Evolutionary conservation across 2,113 vertebrate genomes (phyloP), one percentile per base, ranked within the genome.

Genomic region (Albula glossodonta): DNA sequence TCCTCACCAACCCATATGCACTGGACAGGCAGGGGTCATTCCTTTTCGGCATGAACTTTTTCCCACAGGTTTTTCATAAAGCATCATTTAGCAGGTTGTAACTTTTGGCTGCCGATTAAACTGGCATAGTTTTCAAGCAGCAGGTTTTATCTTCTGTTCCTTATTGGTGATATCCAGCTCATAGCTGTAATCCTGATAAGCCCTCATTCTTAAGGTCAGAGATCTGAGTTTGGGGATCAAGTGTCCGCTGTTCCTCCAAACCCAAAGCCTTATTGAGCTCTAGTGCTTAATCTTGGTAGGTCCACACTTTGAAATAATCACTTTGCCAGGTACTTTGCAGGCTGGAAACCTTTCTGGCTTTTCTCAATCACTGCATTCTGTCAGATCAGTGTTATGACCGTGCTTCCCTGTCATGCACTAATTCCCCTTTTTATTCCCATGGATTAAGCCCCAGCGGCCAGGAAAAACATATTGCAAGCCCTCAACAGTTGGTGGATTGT

Each of bases 391-490:
- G 19, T 63, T 48, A 70, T 82, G 51, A 82, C 13, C 51, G 25
- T 49, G 53, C 8, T 11, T 50, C 57, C 57, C 57, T 70, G 51
- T 51, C 53, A 4, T 80, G 12, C 22, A 31, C 48, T 87, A 70
- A 84, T 87, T 60, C 48, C 11, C 10, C 74, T 50, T 31, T 77
- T 53, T 11, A 50, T 70, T 84, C 48, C 25, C 78, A 17, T 10
- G 77, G 86, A 70, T 84, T 87, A 87, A 10, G n/a, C 49, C 49
- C 63, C 79, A 5, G 11, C 4, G 57, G 78, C 50, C 57, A 41
- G 85, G 10, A 17, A 85, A 85, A 83, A 66, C 83, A 87, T 48
- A 70, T 51, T 85, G 22, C 10, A 74, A 85, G 7, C 11, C 31
- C 7, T 60, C 53, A 63, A 15, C 82, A 66, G n/a, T 49, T 84